Percentiles rank a stretch among this genome's conserved stretches.
phyloP scores from a whole-genome alignment of 2,888 invertebrate species.

The Agrochola lota region DNA sequence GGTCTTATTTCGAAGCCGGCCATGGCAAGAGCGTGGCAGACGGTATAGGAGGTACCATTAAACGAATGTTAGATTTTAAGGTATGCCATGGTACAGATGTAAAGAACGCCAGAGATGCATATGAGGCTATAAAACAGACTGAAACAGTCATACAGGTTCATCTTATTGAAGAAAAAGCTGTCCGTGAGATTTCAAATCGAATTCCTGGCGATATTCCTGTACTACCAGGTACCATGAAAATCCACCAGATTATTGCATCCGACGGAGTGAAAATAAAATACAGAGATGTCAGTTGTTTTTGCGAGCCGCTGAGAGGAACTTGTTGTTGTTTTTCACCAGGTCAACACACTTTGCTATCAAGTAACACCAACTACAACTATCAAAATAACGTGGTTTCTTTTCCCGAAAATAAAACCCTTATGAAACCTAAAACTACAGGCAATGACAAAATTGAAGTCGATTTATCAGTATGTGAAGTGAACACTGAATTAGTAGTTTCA shows the following conservation, averaged over 20 bases:
- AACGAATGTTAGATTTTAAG: neutral
- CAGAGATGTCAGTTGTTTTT: slow-evolving; percentile 13
- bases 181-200: neutral
- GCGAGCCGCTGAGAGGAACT: slow-evolving; percentile 24
- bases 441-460: no score
- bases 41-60: neutral
- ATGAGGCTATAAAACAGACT: slow-evolving; percentile 17
- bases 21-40: no score
- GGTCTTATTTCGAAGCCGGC: no score
- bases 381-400: no score
- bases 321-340: slow-evolving; percentile 36
- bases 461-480: no score
- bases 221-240: slow-evolving; percentile 9
- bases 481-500: no score
- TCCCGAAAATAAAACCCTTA: no score
- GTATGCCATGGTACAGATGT: neutral
- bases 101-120: slow-evolving; percentile 39
- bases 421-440: no score
- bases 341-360: neutral
- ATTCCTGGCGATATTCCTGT: neutral
- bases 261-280: slow-evolving; percentile 12
- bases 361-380: neutral
- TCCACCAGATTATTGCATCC: slow-evolving; percentile 12
- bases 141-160: slow-evolving; percentile 4
- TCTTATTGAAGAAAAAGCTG: slow-evolving; percentile 7